Evolutionary conservation across 2,113 vertebrate genomes (phyloP).

Genomic region (Nycticorax nycticorax): DNA sequence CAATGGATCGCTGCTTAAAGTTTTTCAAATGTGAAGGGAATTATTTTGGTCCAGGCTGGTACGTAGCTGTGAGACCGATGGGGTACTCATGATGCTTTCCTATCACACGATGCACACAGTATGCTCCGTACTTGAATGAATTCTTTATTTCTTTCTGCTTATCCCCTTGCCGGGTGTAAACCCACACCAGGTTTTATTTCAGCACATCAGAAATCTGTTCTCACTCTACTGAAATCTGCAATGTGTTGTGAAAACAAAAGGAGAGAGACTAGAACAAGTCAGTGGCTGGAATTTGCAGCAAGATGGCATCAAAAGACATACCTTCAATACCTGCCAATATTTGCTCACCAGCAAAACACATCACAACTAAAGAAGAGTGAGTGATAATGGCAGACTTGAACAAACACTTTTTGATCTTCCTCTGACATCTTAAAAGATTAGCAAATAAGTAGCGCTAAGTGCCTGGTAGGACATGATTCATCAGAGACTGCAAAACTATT

Average conservation of each 20-base stretch:
- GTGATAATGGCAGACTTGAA: not conserved
- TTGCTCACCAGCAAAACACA: not conserved
- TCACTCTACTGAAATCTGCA: not conserved
- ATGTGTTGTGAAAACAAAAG: not conserved
- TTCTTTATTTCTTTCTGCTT: not conserved
- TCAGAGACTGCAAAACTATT: not conserved
- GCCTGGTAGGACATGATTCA: not conserved
- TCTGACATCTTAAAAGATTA: not conserved
- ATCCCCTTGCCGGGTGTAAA: not conserved
- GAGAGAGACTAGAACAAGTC: not conserved
- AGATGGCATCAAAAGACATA: not conserved
- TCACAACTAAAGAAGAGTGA: not conserved
- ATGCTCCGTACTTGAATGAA: not conserved
- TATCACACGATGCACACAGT: not conserved
- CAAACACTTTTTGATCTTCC: not conserved
- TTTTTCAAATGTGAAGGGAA: not conserved
- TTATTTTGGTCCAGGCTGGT: not conserved
- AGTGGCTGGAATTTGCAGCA: not conserved
- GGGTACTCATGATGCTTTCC: not conserved
- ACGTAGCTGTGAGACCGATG: not conserved
- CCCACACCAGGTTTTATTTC: not conserved
- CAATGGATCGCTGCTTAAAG: not conserved
- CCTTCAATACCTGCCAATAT: not conserved
- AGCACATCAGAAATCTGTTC: not conserved
- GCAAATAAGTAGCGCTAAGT: not conserved